Evolutionary conservation across 1,140 invertebrate species (phyloP).

Genomic region (Cryptotermes secundus): DNA sequence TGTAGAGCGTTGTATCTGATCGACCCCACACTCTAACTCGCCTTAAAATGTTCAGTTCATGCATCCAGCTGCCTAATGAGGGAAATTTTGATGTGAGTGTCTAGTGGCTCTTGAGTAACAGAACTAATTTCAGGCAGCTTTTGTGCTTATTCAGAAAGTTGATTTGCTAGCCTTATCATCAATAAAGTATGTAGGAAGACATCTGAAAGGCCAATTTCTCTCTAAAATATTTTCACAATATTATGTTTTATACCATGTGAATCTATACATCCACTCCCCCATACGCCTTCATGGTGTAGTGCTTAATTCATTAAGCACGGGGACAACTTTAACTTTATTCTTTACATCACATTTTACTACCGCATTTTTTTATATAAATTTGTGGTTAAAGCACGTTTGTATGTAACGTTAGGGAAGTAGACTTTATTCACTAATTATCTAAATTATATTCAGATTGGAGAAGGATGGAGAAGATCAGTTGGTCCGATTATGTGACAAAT

Average conservation of each 20-base stretch:
- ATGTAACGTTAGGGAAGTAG: too few relatives aligned
- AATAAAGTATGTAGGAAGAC: background rate
- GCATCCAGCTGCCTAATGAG: background rate
- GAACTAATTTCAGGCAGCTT: background rate
- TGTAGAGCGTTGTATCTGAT: background rate
- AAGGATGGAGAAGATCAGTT: too few relatives aligned
- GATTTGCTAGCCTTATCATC: background rate
- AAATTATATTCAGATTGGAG: too few relatives aligned
- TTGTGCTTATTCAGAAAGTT: background rate
- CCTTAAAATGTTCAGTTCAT: background rate
- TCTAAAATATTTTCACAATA: background rate
- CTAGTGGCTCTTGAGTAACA: background rate
- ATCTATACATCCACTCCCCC: too few relatives aligned
- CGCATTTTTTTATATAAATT: too few relatives aligned
- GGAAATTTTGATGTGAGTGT: background rate
- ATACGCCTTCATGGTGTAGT: too few relatives aligned
- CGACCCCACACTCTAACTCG: background rate
- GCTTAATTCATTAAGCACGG: too few relatives aligned
- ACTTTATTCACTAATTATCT: too few relatives aligned
- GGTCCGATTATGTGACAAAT: too few relatives aligned
- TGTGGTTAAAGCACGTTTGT: too few relatives aligned
- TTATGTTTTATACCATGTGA: background rate
- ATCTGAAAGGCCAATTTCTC: background rate
- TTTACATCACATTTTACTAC: too few relatives aligned
- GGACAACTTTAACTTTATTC: too few relatives aligned